Conservation (phyloP, 2,797 vertebrate genomes). For the Myotis myotis region DNA sequence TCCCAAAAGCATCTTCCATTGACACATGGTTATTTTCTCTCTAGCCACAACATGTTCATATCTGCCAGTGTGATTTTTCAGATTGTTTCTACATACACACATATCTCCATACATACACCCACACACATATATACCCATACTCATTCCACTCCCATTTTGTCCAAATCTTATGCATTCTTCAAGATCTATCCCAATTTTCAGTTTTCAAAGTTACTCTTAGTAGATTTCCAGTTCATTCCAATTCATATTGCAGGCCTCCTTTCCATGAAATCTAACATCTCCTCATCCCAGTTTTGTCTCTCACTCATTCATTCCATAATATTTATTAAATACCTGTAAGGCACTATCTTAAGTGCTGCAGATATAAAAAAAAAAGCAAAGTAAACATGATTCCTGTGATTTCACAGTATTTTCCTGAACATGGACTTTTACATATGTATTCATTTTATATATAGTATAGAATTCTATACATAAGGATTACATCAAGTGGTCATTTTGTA, state of each 20-base stretch:
- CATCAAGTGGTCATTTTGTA: constrained; percentile 43
- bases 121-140: not conserved
- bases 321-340: not conserved
- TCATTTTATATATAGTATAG: not conserved
- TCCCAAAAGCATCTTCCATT: not conserved
- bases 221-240: not conserved
- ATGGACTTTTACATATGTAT: not conserved
- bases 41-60: not conserved
- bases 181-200: constrained; percentile 5
- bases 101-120: not conserved
- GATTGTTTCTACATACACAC: not conserved
- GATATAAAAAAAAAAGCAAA: not conserved
- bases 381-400: not conserved
- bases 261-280: not conserved
- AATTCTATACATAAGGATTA: not conserved
- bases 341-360: not conserved
- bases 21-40: not conserved
- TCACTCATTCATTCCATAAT: constrained; percentile 8
- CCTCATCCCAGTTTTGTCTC: not conserved
- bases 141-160: not conserved
- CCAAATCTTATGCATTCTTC: not conserved
- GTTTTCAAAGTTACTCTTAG: not conserved
- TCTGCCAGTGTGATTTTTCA: not conserved
- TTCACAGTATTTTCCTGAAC: not conserved
- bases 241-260: not conserved